These are phyloP conservation scores for Ochropleura plecta DNA, from an alignment of 2,888 invertebrate genomes.

Conservation along the genomic window DNA sequence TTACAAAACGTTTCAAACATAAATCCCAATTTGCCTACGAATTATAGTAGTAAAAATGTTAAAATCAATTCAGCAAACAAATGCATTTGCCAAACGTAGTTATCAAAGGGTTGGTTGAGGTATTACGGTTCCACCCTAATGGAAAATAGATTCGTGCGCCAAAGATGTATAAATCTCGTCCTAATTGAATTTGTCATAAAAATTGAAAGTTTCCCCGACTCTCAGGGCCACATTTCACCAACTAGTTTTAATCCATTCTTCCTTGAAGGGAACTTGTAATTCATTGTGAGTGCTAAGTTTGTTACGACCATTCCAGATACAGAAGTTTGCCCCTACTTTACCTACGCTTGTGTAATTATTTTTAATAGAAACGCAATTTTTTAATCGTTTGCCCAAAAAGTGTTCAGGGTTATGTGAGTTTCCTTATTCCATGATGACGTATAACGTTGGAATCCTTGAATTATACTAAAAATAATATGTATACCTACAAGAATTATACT, in stretches of 20 bases:
- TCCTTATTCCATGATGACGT: neutral
- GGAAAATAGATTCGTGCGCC: slow-evolving; percentile 76
- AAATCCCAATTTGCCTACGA: slow-evolving; percentile 39
- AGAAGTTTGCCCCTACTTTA: slow-evolving; percentile 82
- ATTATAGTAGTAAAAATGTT: slow-evolving; percentile 66
- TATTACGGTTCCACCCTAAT: slow-evolving; percentile 69
- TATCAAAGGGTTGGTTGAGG: slow-evolving; percentile 73
- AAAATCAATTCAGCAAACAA: slow-evolving; percentile 74
- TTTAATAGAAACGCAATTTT: slow-evolving; percentile 67
- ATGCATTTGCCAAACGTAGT: slow-evolving; percentile 80
- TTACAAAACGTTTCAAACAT: neutral
- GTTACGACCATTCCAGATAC: slow-evolving; percentile 80
- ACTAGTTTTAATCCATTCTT: slow-evolving; percentile 90
- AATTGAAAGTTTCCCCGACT: slow-evolving; percentile 87
- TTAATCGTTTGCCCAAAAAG: neutral
- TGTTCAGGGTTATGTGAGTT: neutral
- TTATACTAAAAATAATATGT: neutral
- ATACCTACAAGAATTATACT: no score
- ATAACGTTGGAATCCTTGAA: neutral
- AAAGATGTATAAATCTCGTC: slow-evolving; percentile 84
- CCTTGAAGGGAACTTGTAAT: slow-evolving; percentile 89
- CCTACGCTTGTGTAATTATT: slow-evolving; percentile 82
- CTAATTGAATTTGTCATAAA: slow-evolving; percentile 90
- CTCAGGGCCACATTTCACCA: slow-evolving; percentile 83
- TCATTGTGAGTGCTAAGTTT: slow-evolving; percentile 90